Percentiles rank a stretch among this genome's conserved stretches.
phyloP scores from a whole-genome alignment of 2,113 vertebrate genomes.

The Eidolon helvum region DNA sequence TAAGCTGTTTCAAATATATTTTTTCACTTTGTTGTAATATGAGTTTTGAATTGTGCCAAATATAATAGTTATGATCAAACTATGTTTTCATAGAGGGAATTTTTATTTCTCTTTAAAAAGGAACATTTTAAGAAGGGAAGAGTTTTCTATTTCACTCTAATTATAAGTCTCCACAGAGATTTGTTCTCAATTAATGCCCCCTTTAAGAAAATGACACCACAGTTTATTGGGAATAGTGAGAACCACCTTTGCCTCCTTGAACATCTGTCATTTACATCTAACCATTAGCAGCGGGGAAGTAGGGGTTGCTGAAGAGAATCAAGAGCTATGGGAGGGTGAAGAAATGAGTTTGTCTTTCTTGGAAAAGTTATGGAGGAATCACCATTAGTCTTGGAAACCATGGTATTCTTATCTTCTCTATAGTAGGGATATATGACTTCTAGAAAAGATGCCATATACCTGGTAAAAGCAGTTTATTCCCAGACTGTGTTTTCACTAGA shows the following conservation, averaged over 20 bases:
- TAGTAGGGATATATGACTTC: background rate
- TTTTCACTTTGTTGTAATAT: constrained; percentile 49
- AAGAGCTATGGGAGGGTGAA: background rate
- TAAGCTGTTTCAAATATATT: constrained; percentile 57
- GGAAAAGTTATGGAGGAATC: background rate
- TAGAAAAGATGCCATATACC: background rate
- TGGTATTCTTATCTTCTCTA: background rate
- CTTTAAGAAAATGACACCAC: constrained; percentile 35
- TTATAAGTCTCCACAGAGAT: constrained; percentile 46
- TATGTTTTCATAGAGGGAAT: constrained; percentile 5
- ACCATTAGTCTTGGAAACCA: background rate
- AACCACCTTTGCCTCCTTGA: background rate
- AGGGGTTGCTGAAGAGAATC: background rate
- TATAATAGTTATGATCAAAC: constrained; percentile 50
- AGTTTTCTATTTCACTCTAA: constrained; percentile 32
- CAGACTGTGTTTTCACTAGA: background rate
- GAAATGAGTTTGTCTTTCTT: background rate
- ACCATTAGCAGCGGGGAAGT: background rate
- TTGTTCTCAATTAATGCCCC: background rate
- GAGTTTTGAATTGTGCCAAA: constrained; percentile 59
- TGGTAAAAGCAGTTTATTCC: background rate
- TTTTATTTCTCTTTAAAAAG: constrained; percentile 44
- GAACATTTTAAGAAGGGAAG: constrained; percentile 43
- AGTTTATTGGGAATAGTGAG: background rate
- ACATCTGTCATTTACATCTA: constrained; percentile 26